Conservation (phyloP, 1,140 invertebrate genomes). For the Drosophila kanapiae region DNA sequence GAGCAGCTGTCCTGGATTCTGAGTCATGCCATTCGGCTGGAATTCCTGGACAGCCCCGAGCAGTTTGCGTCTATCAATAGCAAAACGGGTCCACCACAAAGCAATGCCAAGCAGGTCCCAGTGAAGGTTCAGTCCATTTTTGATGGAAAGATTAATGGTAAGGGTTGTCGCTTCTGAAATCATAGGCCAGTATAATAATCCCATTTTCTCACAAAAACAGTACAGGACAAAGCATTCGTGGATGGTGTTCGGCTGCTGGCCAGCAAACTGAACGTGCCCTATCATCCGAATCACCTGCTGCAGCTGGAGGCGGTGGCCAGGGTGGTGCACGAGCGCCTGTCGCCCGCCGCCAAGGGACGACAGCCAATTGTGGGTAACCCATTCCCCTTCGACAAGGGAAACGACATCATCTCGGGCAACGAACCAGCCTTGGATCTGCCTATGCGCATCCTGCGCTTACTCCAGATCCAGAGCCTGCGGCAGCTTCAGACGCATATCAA, state of each 20-base stretch:
- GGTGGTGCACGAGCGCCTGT: slow-evolving; percentile 89
- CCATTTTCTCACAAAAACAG: slow-evolving; percentile 85
- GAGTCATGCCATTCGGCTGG: slow-evolving; percentile 92
- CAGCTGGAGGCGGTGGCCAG: slow-evolving; percentile 91
- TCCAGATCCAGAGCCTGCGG: slow-evolving; percentile 96
- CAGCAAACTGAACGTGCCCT: slow-evolving; percentile 91
- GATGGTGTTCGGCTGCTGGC: slow-evolving; percentile 92
- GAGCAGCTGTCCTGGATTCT: slow-evolving; percentile 95
- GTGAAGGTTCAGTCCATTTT: slow-evolving; percentile 62
- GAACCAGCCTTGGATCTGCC: slow-evolving; percentile 91
- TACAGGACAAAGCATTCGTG: slow-evolving; percentile 93
- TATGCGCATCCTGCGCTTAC: slow-evolving; percentile 92
- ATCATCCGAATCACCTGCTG: slow-evolving; percentile 92
- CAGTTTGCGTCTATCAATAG: slow-evolving; percentile 90
- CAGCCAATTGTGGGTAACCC: slow-evolving; percentile 89
- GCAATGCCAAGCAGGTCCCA: slow-evolving; percentile 71
- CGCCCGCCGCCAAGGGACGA: slow-evolving; percentile 88
- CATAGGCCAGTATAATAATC: not conserved
- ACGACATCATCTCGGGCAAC: slow-evolving; percentile 85
- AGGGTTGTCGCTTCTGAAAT: slow-evolving; percentile 88
- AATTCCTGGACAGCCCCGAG: slow-evolving; percentile 92
- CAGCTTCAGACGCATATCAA: slow-evolving; percentile 98
- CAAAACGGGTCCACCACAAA: slow-evolving; percentile 86
- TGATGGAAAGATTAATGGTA: slow-evolving; percentile 85
- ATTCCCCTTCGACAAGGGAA: slow-evolving; percentile 87